Percentiles rank a stretch among this genome's conserved stretches.
phyloP scores from a whole-genome alignment of 2,888 invertebrate species.

The Pyralis farinalis region DNA sequence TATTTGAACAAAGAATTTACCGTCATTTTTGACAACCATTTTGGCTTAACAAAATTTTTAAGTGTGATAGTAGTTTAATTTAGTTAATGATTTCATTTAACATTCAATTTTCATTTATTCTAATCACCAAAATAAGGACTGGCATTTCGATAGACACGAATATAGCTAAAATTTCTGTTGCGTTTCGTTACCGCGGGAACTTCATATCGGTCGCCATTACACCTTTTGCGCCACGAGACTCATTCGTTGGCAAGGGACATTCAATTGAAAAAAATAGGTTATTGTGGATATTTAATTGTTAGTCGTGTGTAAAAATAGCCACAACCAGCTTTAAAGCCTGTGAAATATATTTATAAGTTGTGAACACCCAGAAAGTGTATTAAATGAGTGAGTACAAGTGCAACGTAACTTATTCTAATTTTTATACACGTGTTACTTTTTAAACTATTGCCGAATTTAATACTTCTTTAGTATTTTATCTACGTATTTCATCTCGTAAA shows the following conservation, averaged over 20 bases:
- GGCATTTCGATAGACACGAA: conserved; percentile 47
- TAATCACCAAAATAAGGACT: conserved; percentile 33
- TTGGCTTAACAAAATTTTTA: conserved; percentile 75
- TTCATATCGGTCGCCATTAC: conserved; percentile 76
- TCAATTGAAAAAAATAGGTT: conserved; percentile 60
- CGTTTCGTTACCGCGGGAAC: conserved; percentile 35
- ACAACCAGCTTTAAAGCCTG: conserved; percentile 33
- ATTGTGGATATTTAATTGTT: conserved; percentile 57
- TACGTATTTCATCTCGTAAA: conserved; percentile 6
- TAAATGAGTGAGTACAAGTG: conserved; percentile 50
- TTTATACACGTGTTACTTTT: conserved; percentile 60
- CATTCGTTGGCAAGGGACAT: conserved; percentile 38
- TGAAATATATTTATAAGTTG: conserved; percentile 25
- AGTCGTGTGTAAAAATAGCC: conserved; percentile 47
- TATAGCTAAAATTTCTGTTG: conserved; percentile 40
- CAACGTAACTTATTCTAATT: conserved; percentile 31
- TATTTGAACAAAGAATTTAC: conserved; percentile 36
- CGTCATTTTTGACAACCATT: conserved; percentile 56
- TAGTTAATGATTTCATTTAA: conserved; percentile 39
- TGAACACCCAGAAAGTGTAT: conserved; percentile 42
- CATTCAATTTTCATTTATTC: conserved; percentile 24
- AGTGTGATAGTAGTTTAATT: conserved; percentile 67
- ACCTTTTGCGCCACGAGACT: conserved; percentile 52
- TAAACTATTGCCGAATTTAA: conserved; percentile 35
- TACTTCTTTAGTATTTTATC: conserved; percentile 36